phyloP scores from a whole-genome alignment of 2,888 invertebrate species.

The Hydraecia micacea region DNA sequence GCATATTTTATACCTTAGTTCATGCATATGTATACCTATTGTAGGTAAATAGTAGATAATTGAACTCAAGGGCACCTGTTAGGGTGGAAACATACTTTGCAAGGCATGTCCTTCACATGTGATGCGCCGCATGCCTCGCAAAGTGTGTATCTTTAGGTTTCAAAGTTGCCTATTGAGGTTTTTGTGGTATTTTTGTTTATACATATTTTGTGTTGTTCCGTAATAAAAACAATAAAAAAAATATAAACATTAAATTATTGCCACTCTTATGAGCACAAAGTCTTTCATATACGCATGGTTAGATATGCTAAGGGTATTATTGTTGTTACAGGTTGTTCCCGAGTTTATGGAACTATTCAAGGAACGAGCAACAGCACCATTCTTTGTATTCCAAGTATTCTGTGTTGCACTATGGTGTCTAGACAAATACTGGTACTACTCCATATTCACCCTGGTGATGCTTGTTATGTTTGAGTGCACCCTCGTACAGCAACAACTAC shows the following conservation, averaged over 20 bases:
- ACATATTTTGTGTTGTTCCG: too few relatives aligned
- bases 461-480: conserved; percentile 99
- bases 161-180: background rate
- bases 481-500: conserved; percentile 98
- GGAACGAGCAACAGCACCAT: conserved; percentile 99
- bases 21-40: conserved; percentile 39
- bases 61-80: conserved; percentile 7
- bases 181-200: too few relatives aligned
- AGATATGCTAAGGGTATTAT: background rate
- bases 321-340: conserved; percentile 93
- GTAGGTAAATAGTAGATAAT: conserved; percentile 16
- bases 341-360: conserved; percentile 99
- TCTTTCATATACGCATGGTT: background rate
- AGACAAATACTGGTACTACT: conserved; percentile 99
- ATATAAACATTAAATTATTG: background rate
- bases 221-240: too few relatives aligned
- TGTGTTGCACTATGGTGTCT: conserved; percentile 99
- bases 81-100: background rate
- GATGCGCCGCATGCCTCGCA: too few relatives aligned
- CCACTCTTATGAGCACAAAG: background rate
- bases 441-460: conserved; percentile 98
- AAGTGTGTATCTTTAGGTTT: background rate
- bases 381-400: conserved; percentile 99
- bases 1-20: background rate
- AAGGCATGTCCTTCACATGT: too few relatives aligned